Evolutionary conservation across 2,888 invertebrate species (phyloP).

Genomic region (Lacanobia oleracea): DNA sequence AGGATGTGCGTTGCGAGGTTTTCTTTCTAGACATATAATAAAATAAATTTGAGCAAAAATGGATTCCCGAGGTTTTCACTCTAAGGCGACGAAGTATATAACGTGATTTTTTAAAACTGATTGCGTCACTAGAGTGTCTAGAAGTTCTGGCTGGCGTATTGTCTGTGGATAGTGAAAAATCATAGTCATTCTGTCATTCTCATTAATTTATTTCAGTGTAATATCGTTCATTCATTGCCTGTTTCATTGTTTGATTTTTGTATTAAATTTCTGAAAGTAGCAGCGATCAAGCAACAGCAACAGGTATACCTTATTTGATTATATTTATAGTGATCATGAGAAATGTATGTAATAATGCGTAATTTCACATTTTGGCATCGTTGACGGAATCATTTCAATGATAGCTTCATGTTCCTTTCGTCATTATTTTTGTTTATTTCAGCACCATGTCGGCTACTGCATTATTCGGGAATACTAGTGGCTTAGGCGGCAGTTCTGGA

Average conservation of each 20-base stretch:
- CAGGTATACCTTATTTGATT: constrained; percentile 2
- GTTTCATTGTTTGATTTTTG: constrained; percentile 6
- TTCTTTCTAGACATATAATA: too few species aligned
- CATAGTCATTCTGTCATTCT: not conserved
- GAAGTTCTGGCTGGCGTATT: too few species aligned
- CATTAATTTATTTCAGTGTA: not conserved
- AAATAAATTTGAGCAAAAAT: too few species aligned
- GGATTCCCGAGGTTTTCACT: too few species aligned
- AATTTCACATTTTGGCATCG: not conserved
- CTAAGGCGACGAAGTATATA: too few species aligned
- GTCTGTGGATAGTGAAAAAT: not conserved
- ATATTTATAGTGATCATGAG: not conserved
- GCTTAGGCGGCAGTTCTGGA: constrained; percentile 94
- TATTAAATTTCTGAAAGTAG: constrained; percentile 5
- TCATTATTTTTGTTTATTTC: constrained; percentile 23
- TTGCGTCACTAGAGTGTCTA: too few species aligned
- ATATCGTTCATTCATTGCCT: not conserved
- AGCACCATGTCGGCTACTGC: constrained; percentile 92
- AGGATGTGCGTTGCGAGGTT: too few species aligned
- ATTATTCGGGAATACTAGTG: constrained; percentile 94
- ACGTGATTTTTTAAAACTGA: too few species aligned
- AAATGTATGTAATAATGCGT: not conserved
- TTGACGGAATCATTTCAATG: not conserved
- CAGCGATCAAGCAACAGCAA: not conserved
- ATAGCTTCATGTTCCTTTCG: not conserved